A percentile compares a stretch with the other conserved stretches of the same genome.
Conservation (phyloP, 2,888 invertebrate genomes). For the Myopa testacea region DNA sequence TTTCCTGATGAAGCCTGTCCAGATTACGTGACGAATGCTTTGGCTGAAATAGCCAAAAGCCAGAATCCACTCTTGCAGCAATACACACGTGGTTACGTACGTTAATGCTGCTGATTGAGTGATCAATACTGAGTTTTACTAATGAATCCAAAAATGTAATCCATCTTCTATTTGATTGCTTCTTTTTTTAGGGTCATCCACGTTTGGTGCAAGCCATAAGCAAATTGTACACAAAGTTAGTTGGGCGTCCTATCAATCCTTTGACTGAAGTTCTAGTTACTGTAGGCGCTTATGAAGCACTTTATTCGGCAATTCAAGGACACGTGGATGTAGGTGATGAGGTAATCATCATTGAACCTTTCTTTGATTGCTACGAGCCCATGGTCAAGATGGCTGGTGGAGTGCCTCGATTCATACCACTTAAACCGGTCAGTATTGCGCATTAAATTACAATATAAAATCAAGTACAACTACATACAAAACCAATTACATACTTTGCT, state of each 20-base stretch:
- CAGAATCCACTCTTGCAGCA: slow-evolving; percentile 86
- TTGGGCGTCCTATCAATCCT: slow-evolving; percentile 83
- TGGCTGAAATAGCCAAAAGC: slow-evolving; percentile 76
- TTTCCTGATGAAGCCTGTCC: slow-evolving; percentile 95
- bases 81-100: slow-evolving; percentile 94
- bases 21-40: slow-evolving; percentile 80
- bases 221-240: slow-evolving; percentile 85
- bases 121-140: no score
- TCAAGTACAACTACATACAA: background rate
- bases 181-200: slow-evolving; percentile 82
- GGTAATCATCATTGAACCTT: slow-evolving; percentile 98
- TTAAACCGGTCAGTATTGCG: slow-evolving; percentile 78
- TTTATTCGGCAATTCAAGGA: slow-evolving; percentile 86
- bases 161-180: no score
- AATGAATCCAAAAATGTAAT: no score
- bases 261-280: slow-evolving; percentile 89
- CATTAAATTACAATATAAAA: background rate
- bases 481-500: background rate
- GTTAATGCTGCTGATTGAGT: slow-evolving; percentile 53
- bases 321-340: slow-evolving; percentile 89
- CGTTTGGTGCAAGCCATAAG: slow-evolving; percentile 86
- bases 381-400: slow-evolving; percentile 93
- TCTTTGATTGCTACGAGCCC: slow-evolving; percentile 97
- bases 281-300: slow-evolving; percentile 93
- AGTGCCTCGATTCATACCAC: slow-evolving; percentile 84